phyloP scores from a whole-genome alignment of 1,140 invertebrate genomes.

The Saccostrea echinata region DNA sequence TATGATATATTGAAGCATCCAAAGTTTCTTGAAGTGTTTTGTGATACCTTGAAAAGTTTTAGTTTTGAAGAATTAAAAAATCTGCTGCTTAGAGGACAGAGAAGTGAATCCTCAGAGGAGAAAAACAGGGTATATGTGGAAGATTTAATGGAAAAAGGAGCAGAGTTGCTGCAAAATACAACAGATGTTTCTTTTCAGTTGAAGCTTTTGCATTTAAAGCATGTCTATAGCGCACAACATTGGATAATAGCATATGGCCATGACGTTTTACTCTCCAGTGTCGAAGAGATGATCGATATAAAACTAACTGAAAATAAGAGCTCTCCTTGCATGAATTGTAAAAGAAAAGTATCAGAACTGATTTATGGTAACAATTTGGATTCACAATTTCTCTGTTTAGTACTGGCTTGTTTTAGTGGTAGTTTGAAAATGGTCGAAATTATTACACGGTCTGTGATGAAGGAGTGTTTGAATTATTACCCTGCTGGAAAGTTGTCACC shows the following conservation, averaged over 20 bases:
- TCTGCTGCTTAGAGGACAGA: background rate
- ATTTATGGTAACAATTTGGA: background rate
- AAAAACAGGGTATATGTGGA: background rate
- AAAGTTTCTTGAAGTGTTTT: background rate
- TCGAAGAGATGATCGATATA: background rate
- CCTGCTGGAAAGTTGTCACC: background rate
- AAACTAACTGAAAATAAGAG: background rate
- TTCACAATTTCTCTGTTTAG: background rate
- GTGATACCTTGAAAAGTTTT: background rate
- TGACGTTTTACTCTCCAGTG: background rate
- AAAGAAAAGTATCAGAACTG: background rate
- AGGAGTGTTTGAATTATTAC: background rate
- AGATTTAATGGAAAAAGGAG: background rate
- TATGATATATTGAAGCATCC: background rate
- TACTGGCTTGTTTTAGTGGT: background rate
- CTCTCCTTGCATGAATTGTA: too few relatives aligned
- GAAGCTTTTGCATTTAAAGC: background rate
- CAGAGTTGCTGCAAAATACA: too few relatives aligned
- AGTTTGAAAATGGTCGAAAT: background rate
- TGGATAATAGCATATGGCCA: background rate
- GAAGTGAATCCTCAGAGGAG: background rate
- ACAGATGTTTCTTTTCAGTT: background rate
- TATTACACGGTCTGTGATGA: background rate
- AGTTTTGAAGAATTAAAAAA: background rate
- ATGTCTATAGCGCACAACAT: background rate